These are phyloP conservation scores for Typhlichthys eigenmanni DNA, from an alignment of 2,797 vertebrate genomes.

Conservation along the genomic window DNA sequence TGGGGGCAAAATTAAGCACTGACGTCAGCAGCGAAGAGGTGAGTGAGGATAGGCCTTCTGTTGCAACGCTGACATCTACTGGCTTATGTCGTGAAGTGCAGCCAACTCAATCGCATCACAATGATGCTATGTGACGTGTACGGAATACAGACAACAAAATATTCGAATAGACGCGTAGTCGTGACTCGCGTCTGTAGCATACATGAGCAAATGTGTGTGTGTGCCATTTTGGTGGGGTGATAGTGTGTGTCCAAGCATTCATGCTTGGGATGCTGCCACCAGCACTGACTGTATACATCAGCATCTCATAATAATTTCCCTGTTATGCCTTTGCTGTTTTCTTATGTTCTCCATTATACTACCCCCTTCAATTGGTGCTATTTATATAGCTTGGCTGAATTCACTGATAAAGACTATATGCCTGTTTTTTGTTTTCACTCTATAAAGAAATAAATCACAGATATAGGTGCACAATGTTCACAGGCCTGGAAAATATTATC, in stretches of 20 bases:
- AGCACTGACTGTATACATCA: neutral
- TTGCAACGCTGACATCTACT: conserved; percentile 54
- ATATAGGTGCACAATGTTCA: neutral
- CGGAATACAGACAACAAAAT: neutral
- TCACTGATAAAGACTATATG: conserved; percentile 28
- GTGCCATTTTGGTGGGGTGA: too few relatives aligned
- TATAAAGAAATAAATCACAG: neutral
- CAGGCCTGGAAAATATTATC: neutral
- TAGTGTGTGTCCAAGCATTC: too few relatives aligned
- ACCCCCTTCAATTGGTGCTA: conserved; percentile 20
- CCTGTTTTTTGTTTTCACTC: neutral
- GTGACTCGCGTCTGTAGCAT: neutral
- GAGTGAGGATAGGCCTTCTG: conserved; percentile 7
- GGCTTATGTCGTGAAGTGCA: conserved; percentile 36
- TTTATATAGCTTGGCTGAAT: conserved; percentile 41
- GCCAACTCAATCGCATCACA: neutral
- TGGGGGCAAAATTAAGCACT: neutral
- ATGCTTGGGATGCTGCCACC: neutral
- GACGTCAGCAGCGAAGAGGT: neutral
- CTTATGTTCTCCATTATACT: conserved; percentile 4
- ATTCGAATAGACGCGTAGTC: neutral
- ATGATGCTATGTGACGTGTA: neutral
- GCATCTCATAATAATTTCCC: conserved; percentile 6
- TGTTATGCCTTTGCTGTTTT: conserved; percentile 16
- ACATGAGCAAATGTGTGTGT: neutral